phyloP scores from a whole-genome alignment of 1,140 invertebrate species.

The Caenorhabditis brenneri region DNA sequence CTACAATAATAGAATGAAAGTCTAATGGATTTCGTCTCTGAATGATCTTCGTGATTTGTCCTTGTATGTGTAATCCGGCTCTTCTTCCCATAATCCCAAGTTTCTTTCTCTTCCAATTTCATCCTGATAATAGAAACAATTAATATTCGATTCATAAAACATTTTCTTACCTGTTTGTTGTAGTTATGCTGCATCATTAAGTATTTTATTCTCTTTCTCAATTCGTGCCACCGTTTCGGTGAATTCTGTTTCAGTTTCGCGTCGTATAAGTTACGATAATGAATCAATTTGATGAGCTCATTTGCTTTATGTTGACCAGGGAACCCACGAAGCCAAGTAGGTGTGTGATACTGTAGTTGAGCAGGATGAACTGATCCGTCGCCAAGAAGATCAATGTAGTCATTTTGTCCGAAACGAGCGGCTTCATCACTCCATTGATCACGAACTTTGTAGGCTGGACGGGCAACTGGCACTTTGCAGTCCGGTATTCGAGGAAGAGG shows the following conservation, averaged over 20 bases:
- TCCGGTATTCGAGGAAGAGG: conserved; percentile 66
- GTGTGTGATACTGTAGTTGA: conserved; percentile 68
- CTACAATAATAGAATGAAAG: conserved; percentile 4
- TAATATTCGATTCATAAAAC: neutral
- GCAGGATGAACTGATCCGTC: conserved; percentile 67
- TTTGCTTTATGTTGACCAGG: conserved; percentile 69
- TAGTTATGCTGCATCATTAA: conserved; percentile 70
- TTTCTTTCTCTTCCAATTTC: conserved; percentile 63
- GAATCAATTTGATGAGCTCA: conserved; percentile 69
- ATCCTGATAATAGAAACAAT: conserved; percentile 50
- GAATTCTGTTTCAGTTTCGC: conserved; percentile 63
- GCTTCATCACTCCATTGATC: conserved; percentile 55
- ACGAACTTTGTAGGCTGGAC: conserved; percentile 59
- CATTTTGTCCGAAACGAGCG: conserved; percentile 68
- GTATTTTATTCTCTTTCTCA: conserved; percentile 69
- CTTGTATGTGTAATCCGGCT: conserved; percentile 70
- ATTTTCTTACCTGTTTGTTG: conserved; percentile 57
- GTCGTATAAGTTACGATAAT: conserved; percentile 70
- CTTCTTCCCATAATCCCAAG: conserved; percentile 68
- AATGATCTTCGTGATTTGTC: conserved; percentile 67
- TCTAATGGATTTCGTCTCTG: conserved; percentile 57
- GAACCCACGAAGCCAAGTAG: conserved; percentile 69
- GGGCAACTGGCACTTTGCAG: conserved; percentile 59
- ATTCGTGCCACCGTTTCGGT: conserved; percentile 68
- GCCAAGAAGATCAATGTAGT: conserved; percentile 68